phyloP scores from a whole-genome alignment of 2,797 vertebrate genomes.

The Rhynchotus rufescens region DNA sequence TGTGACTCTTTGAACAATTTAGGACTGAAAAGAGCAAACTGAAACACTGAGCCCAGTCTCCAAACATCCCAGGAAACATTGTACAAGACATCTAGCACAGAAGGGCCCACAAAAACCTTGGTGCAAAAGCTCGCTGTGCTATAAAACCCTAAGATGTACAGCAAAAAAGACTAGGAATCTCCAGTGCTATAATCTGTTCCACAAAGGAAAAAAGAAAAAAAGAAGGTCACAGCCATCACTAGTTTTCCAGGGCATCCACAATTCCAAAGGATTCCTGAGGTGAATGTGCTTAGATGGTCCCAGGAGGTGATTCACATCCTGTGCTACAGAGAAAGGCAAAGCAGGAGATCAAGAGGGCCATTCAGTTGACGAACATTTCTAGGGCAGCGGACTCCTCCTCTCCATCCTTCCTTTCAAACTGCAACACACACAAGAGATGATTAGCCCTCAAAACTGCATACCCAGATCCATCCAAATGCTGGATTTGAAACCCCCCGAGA shows the following conservation, averaged over 20 bases:
- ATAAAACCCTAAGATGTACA: background rate
- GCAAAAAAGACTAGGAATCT: background rate
- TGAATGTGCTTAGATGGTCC: background rate
- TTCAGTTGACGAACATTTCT: background rate
- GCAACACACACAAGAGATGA: background rate
- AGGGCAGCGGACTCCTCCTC: background rate
- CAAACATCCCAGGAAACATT: background rate
- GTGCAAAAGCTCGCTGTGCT: background rate
- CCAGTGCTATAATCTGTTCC: background rate
- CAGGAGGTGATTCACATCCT: background rate
- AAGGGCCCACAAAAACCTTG: background rate
- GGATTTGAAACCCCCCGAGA: background rate
- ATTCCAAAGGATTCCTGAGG: background rate
- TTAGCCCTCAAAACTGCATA: background rate
- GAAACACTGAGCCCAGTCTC: background rate
- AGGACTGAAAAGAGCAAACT: slow-evolving; percentile 25
- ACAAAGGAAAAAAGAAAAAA: background rate
- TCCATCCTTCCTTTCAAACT: background rate
- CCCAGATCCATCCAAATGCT: background rate
- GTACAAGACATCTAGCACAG: background rate
- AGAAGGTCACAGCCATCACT: background rate
- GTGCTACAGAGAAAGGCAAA: background rate
- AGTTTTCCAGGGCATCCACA: background rate
- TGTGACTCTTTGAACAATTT: slow-evolving; percentile 43
- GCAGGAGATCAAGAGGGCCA: background rate